Conservation (phyloP, 2,888 invertebrate genomes). For the Scaptomyza reducta region DNA sequence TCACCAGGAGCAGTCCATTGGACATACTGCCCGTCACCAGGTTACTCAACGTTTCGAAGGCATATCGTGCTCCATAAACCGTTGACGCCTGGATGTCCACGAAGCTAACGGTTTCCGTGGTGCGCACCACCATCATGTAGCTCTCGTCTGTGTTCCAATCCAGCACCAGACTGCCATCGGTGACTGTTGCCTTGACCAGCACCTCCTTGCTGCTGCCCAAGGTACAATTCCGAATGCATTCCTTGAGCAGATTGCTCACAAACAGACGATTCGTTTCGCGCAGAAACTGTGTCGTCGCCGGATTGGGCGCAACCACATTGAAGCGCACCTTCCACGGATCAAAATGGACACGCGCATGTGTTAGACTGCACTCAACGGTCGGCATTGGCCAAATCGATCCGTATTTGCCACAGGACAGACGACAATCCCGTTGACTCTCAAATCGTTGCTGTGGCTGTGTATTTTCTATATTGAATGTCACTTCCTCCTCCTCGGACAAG, state of each 20-base stretch:
- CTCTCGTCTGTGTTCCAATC: constrained; percentile 89
- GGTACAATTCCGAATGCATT: constrained; percentile 86
- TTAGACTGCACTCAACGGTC: constrained; percentile 85
- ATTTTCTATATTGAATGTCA: neutral
- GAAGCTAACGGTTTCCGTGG: constrained; percentile 85
- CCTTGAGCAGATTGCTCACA: constrained; percentile 86
- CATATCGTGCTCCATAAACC: constrained; percentile 91
- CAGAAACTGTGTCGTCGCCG: constrained; percentile 85
- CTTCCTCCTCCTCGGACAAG: constrained; percentile 49
- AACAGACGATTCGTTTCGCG: constrained; percentile 86
- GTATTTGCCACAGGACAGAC: constrained; percentile 88
- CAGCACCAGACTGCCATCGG: constrained; percentile 85
- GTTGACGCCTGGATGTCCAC: constrained; percentile 87
- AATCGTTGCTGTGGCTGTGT: constrained; percentile 51
- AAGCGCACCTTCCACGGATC: constrained; percentile 86
- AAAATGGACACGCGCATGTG: constrained; percentile 85
- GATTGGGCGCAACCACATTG: constrained; percentile 85
- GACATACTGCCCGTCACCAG: constrained; percentile 85
- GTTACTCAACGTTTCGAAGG: constrained; percentile 90
- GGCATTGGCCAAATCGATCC: constrained; percentile 90
- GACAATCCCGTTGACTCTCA: constrained; percentile 87
- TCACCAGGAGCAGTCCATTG: constrained; percentile 87
- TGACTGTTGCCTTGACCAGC: constrained; percentile 86
- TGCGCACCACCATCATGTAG: constrained; percentile 87
- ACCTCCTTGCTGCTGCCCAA: constrained; percentile 85